These are phyloP conservation scores for Hycleus phaleratus DNA, from an alignment of 1,140 invertebrate genomes.

Conservation along the genomic window DNA sequence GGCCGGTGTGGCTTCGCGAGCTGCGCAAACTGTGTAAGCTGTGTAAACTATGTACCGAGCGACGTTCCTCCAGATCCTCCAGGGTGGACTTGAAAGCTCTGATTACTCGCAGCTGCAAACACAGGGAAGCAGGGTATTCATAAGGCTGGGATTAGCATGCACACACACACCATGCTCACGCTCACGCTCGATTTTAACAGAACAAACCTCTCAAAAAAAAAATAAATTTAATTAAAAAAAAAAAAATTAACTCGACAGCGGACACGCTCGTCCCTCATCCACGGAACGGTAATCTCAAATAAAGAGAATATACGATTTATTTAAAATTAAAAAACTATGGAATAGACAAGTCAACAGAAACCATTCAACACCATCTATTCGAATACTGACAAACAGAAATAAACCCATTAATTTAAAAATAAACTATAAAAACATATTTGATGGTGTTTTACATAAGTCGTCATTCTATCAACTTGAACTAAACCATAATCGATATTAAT, in stretches of 20 bases:
- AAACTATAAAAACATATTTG: too few relatives aligned
- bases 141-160: slow-evolving; percentile 36
- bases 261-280: slow-evolving; percentile 17
- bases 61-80: slow-evolving; percentile 98
- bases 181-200: slow-evolving; percentile 9
- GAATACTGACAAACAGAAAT: too few relatives aligned
- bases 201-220: too few relatives aligned
- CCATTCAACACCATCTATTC: too few relatives aligned
- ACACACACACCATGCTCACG: slow-evolving; percentile 23
- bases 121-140: slow-evolving; percentile 46
- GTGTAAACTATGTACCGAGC: slow-evolving; percentile 95
- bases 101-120: slow-evolving; percentile 99
- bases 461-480: too few relatives aligned
- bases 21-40: slow-evolving; percentile 90
- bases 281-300: neutral
- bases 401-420: too few relatives aligned
- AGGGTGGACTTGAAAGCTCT: slow-evolving; percentile 99
- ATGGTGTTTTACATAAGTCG: too few relatives aligned
- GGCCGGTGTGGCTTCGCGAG: slow-evolving; percentile 70
- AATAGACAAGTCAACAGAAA: too few relatives aligned
- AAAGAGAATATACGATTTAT: too few relatives aligned
- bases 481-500: too few relatives aligned
- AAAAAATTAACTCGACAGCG: slow-evolving; percentile 7
- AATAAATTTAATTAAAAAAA: too few relatives aligned
- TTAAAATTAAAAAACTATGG: too few relatives aligned